Base-by-base conservation (phyloP, 2,888 invertebrate species). In the Hedya salicella region DNA sequence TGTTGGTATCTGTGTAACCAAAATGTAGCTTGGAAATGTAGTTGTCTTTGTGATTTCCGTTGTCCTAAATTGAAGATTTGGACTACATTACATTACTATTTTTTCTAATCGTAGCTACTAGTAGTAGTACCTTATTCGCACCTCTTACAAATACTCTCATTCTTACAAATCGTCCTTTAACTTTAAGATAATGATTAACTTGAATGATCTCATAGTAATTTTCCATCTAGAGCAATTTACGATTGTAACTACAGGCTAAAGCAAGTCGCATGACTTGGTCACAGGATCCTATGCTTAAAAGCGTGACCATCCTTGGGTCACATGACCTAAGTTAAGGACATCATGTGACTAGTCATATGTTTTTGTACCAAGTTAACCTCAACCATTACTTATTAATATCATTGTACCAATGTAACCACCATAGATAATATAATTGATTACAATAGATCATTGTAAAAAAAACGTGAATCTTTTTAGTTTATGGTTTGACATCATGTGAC, bases 1-100 rank as follows among this genome's bases (percentile, higher is more conserved):
- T 71, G 85, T 86, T 84, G 84, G 83, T 77, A 82, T 79, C 73
- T 82, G 80, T 39, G 68, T 70, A 72, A 62, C 44, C 39, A 42
- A 62, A 42, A 63, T 65, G 49, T 48, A 36, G 52, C 60, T 19
- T 36, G 19, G 50, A 63, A 53, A 46, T 13, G 17, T 14, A 32
- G 16, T 32, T 46, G 0, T 16, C 46, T 46, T 2, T 16, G 32
- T 48, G 17, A 42, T n/a, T 14, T 21, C 36, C 32, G 50, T 48
- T 48, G 19, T 13, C 46, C 13, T 13, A 19, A 21, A 4, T 19
- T 46, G 19, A 46, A 9, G 21, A 21, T 21, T 11, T 48, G 19
- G 16, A n/a, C n/a, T 46, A 17, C 25, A 25, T 36, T 36, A 36
- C 2, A 36, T 9, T 11, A 36, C 36, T 6, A 25, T 25, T 6